Evolutionary conservation across 2,113 vertebrate species (phyloP), one percentile per base, ranked within the genome.

Genomic region (Jaculus jaculus): DNA sequence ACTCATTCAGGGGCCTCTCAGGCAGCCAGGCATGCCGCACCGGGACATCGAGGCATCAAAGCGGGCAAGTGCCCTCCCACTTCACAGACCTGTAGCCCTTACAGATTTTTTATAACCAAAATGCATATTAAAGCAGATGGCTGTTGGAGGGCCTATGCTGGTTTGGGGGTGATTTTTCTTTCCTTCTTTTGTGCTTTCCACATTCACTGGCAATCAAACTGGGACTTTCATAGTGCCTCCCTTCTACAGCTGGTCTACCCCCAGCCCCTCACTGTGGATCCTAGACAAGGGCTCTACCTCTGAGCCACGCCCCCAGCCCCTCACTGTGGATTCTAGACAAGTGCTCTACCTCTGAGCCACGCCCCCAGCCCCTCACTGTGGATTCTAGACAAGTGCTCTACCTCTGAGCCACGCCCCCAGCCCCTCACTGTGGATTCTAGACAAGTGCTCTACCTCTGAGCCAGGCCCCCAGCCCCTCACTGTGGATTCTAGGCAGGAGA

Each of bases 1-100:
- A 1, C 16, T 32, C n/a, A 10, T 10, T 65, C 80, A 3, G 1
- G 58, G 39, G 26, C 32, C 26, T 73, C 16, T 47, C 2, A 3
- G 42, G 7, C 24, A 28, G 2, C 26, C 65, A 2, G 32, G n/a
- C 84, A 28, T 7, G 51, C 23, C 21, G 5, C 2, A 0, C 34
- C 6, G 5, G 0, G 61, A 16, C 20, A 0, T 23, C 11, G 0
- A 10, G 32, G 37, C 23, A 58, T 23, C 47, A 8, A 23, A 60
- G 65, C 30, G 23, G 34, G 17, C 6, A 1, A 34, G 3, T 18
- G 30, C 2, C 12, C 7, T 8, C 30, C 10, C 2, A 26, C 12
- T 84, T 51, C 65, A 69, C 2, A 11, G 8, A 26, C 11, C 17
- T 4, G 0, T 75, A 2, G 72, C 24, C 28, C 5, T 7, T 69